Base-by-base conservation (phyloP, 1,140 invertebrate genomes). In the Cheumatopsyche charites region DNA sequence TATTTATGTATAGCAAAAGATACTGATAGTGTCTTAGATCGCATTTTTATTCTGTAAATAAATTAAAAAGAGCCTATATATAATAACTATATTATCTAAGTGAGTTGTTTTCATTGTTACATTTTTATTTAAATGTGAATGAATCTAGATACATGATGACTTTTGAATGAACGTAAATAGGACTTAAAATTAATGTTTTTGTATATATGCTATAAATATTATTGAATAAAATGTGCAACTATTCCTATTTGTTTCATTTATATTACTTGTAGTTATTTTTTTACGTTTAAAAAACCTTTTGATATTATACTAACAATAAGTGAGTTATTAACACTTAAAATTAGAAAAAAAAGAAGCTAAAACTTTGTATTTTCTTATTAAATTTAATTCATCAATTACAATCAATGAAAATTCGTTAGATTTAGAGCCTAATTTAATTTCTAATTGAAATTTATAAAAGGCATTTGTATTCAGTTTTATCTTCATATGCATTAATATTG, bases 71-170 rank as follows among this genome's bases (percentile, higher is more conserved):
- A 25, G 55, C 66, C 62, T 36, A 41, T 45, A 66, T 62, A 65
- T 36, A 55, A 26, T 29, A 42, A 62, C 55, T 55, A 58, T 68
- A 23, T 15, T 68, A 25, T 68, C 58, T 67, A 67, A 66, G 47
- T 52, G 47, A 72, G 67, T 55, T 75, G 68, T 73, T 75, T 75
- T 75, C 67, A 75, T 75, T 73, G 74, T 75, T 75, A 75, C 71
- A 52, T 75, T 75, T 72, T 75, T 75, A 68, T 68, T 75, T 75
- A 69, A 65, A 66, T 58, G 21, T 47, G 41, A 66, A 45, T 66
- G 42, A 47, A 15, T 67, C 45, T n/a, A n/a, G n/a, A n/a, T 41
- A 67, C 42, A 68, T 63, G 41, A 42, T 42, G 26, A 23, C 4
- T 7, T 63, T 63, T 63, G 41, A 19, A 63, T 17, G 41, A 29